phyloP scores from a whole-genome alignment of 2,797 vertebrate species.

The Hypotaenidia philippensis region DNA sequence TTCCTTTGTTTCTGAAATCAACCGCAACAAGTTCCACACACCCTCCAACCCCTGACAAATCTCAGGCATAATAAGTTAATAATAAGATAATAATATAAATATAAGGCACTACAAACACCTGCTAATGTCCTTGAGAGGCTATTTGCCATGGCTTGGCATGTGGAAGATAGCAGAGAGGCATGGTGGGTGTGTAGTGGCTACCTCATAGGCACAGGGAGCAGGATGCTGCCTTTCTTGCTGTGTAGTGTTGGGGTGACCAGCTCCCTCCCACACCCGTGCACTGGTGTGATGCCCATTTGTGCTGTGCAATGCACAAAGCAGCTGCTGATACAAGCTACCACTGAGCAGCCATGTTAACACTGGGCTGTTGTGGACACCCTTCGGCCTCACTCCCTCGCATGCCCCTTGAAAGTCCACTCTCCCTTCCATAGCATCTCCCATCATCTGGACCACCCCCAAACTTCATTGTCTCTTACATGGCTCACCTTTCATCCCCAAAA shows the following conservation, averaged over 20 bases:
- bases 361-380: not conserved
- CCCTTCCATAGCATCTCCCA: not conserved
- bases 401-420: not conserved
- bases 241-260: not conserved
- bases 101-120: too few species aligned
- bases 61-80: not conserved
- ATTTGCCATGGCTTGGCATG: not conserved
- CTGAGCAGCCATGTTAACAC: not conserved
- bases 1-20: not conserved
- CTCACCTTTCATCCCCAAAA: not conserved
- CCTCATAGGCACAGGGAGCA: rapidly evolving
- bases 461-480: not conserved
- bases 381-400: not conserved
- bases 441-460: not conserved
- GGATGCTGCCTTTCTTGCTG: not conserved
- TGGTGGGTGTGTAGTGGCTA: not conserved
- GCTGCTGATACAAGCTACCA: not conserved
- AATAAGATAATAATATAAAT: too few species aligned
- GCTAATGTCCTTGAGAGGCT: not conserved
- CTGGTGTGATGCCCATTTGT: not conserved
- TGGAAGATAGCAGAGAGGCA: rapidly evolving
- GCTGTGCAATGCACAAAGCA: not conserved
- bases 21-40: not conserved
- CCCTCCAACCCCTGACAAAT: not conserved
- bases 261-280: not conserved